Percentiles rank a stretch among this genome's conserved stretches.
These are phyloP conservation scores for Sebastes matsubarae DNA, from an alignment of 2,797 vertebrate genomes.

Conservation along the genomic window DNA sequence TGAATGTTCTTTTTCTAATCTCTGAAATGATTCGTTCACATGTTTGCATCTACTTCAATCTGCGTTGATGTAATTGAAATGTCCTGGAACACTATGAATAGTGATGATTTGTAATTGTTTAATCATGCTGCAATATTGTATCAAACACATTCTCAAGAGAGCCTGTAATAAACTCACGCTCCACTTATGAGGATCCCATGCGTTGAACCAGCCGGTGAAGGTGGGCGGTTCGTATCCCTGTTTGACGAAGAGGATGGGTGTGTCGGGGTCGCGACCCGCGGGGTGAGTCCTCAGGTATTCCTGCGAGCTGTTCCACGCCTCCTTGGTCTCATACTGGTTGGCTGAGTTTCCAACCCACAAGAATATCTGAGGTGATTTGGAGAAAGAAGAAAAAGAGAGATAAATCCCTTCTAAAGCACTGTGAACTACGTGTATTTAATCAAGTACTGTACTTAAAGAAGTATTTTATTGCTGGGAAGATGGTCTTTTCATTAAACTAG, in stretches of 20 bases:
- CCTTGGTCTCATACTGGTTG: conserved; percentile 86
- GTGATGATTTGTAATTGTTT: background rate
- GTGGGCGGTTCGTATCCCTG: conserved; percentile 90
- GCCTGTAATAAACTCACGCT: conserved; percentile 83
- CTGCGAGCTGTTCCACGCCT: conserved; percentile 78
- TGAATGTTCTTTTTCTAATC: background rate
- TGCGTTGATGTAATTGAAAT: background rate
- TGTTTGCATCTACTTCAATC: background rate
- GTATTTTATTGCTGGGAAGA: too few species aligned
- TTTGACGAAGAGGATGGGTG: conserved; percentile 86
- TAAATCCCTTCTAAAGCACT: background rate
- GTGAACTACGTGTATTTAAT: background rate
- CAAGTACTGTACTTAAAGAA: background rate
- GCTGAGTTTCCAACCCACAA: conserved; percentile 89
- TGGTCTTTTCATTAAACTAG: too few species aligned
- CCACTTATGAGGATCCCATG: conserved; percentile 94
- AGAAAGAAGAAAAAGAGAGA: background rate
- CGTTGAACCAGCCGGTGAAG: conserved; percentile 93
- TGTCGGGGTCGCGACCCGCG: conserved; percentile 85
- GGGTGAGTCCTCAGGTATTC: conserved; percentile 91
- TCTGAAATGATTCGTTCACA: background rate
- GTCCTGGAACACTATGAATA: background rate
- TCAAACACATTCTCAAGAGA: background rate
- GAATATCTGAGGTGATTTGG: conserved; percentile 82
- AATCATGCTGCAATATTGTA: background rate